Base-by-base conservation (phyloP, 1,140 invertebrate genomes). In the Saccostrea echinata region DNA sequence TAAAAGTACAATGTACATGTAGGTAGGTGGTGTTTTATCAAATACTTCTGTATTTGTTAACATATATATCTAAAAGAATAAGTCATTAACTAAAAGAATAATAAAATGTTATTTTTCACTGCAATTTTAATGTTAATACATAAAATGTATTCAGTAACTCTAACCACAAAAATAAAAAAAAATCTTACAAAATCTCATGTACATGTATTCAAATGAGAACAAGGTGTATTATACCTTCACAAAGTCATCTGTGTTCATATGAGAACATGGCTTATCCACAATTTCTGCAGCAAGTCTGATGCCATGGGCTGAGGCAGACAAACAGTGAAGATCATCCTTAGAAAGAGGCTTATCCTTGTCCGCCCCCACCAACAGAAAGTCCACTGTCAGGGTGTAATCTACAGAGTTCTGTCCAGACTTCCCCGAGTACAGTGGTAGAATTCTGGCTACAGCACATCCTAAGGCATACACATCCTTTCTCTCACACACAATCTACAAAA, bases 191-290 rank as follows among this genome's bases (percentile, higher is more conserved):
- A 43, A 43, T 43, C 4, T 8, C 6, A 43, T 43, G 33, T 92
- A 97, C 97, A 96, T 0, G 97, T 97, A 91, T 97, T 96, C 97
- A 98, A 98, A 89, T 97, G 96, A 94, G 97, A 97, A 93, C 97
- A 97, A 1, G 97, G 97, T n/a, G n/a, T n/a, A n/a, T n/a, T n/a
- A 33, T 92, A 97, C 97, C 94, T 97, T 94, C 35, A 98, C 93
- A 91, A 98, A 98, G 83, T 96, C 95, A 93, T 97, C 96, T 0
- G 97, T 97, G 91, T 97, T 96, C 97, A 98, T 98, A 89, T 97
- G 96, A 94, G 97, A 97, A 93, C 97, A 97, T 0, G 97, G 97
- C 24, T 96, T 97, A 94, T 98, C 98, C 0, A 97, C 97, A 92
- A 98, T 97, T 89, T 96, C 96, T 9, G 97, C 97, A 1, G 97